Base-by-base conservation (phyloP, 2,113 vertebrate species). In the Anolis carolinensis region DNA sequence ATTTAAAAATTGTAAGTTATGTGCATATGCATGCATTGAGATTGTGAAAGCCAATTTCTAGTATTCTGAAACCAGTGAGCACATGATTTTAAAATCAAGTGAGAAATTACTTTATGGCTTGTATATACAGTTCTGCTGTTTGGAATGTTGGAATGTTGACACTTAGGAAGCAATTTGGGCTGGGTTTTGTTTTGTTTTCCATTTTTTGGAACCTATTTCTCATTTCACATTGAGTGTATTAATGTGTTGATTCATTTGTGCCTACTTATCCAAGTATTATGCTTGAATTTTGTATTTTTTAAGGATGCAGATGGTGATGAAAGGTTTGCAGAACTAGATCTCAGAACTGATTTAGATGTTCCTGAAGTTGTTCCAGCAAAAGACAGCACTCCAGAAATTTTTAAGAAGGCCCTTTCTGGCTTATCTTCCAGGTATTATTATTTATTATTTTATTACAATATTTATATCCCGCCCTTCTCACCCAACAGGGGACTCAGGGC, bases 381-480 rank as follows among this genome's bases (percentile, higher is more conserved):
- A 80, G 98, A 99, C 95, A 98, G 97, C 96, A 99, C 99, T 93
- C 99, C 98, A 75, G 94, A 98, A 94, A 98, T 97, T 93, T 97
- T 99, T 89, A 98, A 97, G 96, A 99, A 94, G 91, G 98, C 97
- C 81, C 95, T 99, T 79, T 97, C 98, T 91, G 99, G 99, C 63
- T 96, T 99, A 78, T 98, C 98, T 59, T 98, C 98, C 90, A 99
- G 98, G 99, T n/a, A n/a, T n/a, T n/a, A n/a, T n/a, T n/a, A n/a
- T n/a, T n/a, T n/a, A n/a, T n/a, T n/a, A n/a, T n/a, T n/a, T n/a
- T n/a, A n/a, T n/a, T n/a, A n/a, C n/a, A n/a, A n/a, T n/a, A n/a
- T n/a, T n/a, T n/a, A n/a, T n/a, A n/a, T n/a, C n/a, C n/a, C n/a
- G n/a, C n/a, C n/a, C n/a, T n/a, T n/a, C n/a, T n/a, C n/a, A n/a